Percentiles rank a stretch among this genome's conserved stretches.
phyloP scores from a whole-genome alignment of 1,140 invertebrate species.

The Pogonognathellus flavescens region DNA sequence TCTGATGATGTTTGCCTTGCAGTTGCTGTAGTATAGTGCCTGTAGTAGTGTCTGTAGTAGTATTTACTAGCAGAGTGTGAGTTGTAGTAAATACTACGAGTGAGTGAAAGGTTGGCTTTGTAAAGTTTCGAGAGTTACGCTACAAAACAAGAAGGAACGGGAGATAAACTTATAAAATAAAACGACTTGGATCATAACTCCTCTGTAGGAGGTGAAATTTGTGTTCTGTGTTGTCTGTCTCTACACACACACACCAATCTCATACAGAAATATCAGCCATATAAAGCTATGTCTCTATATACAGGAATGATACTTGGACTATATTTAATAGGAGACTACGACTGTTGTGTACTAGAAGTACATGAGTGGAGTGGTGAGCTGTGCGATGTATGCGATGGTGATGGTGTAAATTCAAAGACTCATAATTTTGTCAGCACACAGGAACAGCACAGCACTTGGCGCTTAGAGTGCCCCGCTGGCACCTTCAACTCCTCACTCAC shows the following conservation, averaged over 20 bases:
- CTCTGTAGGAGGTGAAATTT: slow-evolving; percentile 56
- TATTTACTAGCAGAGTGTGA: background rate
- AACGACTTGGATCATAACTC: slow-evolving; percentile 56
- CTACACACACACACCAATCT: background rate
- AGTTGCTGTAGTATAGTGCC: no score
- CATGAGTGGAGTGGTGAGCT: no score
- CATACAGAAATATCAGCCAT: no score
- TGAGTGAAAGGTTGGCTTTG: slow-evolving; percentile 6
- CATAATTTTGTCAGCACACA: slow-evolving; percentile 59
- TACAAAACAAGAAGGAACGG: background rate
- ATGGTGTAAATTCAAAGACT: slow-evolving; percentile 52
- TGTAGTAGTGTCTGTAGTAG: no score
- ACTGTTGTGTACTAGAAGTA: no score
- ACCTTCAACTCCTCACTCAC: slow-evolving; percentile 29
- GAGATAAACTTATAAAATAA: slow-evolving; percentile 53
- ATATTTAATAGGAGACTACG: no score
- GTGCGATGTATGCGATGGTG: no score
- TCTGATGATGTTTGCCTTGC: no score
- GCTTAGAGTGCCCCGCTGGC: slow-evolving; percentile 32
- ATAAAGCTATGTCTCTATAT: no score
- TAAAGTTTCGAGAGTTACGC: background rate
- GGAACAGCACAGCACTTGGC: slow-evolving; percentile 22
- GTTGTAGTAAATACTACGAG: slow-evolving; percentile 11
- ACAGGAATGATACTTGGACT: no score
- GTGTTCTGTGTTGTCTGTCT: slow-evolving; percentile 4